These are phyloP conservation scores for Hyla sarda DNA, from an alignment of 2,113 vertebrate genomes.

Conservation along the genomic window DNA sequence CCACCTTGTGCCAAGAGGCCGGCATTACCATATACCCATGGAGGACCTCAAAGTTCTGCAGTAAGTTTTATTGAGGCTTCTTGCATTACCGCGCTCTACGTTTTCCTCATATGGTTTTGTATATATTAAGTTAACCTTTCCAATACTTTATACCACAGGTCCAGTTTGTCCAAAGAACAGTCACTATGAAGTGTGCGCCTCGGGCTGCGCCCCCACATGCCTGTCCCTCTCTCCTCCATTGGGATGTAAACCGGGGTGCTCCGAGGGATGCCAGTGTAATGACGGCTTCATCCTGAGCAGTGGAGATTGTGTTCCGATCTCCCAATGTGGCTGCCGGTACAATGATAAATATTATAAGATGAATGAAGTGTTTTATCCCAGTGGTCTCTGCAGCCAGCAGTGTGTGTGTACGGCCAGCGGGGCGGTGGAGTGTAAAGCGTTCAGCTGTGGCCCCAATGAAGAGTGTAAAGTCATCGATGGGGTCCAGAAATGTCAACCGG, in stretches of 20 bases:
- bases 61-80: constrained; percentile 61
- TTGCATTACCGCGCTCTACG: background rate
- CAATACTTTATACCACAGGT: constrained; percentile 59
- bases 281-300: constrained; percentile 71
- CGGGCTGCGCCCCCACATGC: constrained; percentile 71
- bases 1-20: constrained; percentile 63
- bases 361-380: constrained; percentile 61
- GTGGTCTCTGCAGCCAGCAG: constrained; percentile 60
- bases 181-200: constrained; percentile 73
- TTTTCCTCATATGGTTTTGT: background rate
- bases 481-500: constrained; percentile 58
- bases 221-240: constrained; percentile 62
- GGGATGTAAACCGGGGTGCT: constrained; percentile 66
- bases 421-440: constrained; percentile 58
- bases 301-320: constrained; percentile 64
- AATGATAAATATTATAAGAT: constrained; percentile 66
- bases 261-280: constrained; percentile 74
- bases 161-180: constrained; percentile 70
- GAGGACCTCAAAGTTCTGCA: constrained; percentile 65
- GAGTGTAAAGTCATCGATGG: constrained; percentile 62
- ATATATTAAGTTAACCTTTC: background rate
- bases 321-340: constrained; percentile 72
- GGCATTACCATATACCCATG: constrained; percentile 60
- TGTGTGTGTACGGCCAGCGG: constrained; percentile 59
- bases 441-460: constrained; percentile 61